A percentile compares a stretch with the other conserved stretches of the same genome.
Conservation (phyloP, 2,797 vertebrate genomes). For the Poeciliopsis infans region DNA sequence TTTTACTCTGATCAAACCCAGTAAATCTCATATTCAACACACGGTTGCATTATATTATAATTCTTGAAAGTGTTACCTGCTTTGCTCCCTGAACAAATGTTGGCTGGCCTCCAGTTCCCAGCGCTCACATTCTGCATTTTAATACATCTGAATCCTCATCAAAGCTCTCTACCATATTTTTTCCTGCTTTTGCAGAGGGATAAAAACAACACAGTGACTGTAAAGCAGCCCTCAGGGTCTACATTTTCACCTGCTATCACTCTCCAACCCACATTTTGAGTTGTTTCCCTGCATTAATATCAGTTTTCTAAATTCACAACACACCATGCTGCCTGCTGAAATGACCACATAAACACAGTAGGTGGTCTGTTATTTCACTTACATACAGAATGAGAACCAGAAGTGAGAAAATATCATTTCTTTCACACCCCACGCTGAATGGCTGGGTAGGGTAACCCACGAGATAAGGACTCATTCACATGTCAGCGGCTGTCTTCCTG, state of each 20-base stretch:
- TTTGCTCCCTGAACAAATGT: background rate
- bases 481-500: constrained; percentile 10
- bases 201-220: background rate
- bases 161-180: background rate
- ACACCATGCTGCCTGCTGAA: background rate
- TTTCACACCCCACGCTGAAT: background rate
- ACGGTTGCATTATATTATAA: background rate
- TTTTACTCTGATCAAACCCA: background rate
- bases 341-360: background rate
- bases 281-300: background rate
- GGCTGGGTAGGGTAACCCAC: background rate
- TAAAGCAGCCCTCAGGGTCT: background rate
- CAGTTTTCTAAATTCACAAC: background rate
- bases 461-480: constrained; percentile 2
- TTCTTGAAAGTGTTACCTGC: background rate
- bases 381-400: background rate
- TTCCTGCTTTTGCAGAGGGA: background rate
- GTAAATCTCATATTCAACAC: background rate
- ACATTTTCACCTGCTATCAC: background rate
- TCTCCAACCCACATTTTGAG: background rate
- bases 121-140: background rate
- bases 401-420: constrained; percentile 4
- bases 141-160: background rate
- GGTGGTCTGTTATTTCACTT: background rate
- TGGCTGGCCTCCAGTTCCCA: constrained; percentile 1